Evolutionary conservation across 2,113 vertebrate species (phyloP).

Genomic region (Lepisosteus oculatus): DNA sequence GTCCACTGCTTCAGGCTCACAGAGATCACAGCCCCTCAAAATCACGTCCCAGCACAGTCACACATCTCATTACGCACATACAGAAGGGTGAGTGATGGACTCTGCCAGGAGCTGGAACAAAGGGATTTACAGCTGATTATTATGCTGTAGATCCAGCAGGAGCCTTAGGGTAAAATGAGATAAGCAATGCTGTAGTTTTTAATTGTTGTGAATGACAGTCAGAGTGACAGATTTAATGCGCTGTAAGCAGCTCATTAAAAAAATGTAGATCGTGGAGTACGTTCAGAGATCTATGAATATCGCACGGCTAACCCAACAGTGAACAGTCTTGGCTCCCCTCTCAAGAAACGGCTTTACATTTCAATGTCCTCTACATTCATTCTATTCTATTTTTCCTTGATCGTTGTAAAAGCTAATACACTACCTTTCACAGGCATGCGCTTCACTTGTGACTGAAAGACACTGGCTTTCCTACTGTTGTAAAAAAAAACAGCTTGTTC

Average conservation of each 20-base stretch:
- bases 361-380: too few species aligned
- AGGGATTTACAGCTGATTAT: background rate
- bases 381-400: too few species aligned
- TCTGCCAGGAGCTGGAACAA: too few species aligned
- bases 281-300: too few species aligned
- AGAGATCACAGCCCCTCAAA: background rate
- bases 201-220: constrained; percentile 4
- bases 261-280: background rate
- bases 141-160: background rate
- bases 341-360: too few species aligned
- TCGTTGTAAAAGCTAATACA: too few species aligned
- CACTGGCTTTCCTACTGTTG: too few species aligned
- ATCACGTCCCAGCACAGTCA: background rate
- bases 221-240: background rate
- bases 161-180: background rate
- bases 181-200: background rate
- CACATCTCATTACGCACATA: constrained; percentile 3
- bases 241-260: constrained; percentile 4
- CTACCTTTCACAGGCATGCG: too few species aligned
- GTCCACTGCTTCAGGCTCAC: background rate
- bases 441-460: too few species aligned
- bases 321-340: too few species aligned
- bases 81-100: background rate
- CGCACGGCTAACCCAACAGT: too few species aligned
- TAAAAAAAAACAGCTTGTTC: too few species aligned